Base-by-base conservation (phyloP, 1,140 invertebrate genomes). In the Andricus grossulariae region DNA sequence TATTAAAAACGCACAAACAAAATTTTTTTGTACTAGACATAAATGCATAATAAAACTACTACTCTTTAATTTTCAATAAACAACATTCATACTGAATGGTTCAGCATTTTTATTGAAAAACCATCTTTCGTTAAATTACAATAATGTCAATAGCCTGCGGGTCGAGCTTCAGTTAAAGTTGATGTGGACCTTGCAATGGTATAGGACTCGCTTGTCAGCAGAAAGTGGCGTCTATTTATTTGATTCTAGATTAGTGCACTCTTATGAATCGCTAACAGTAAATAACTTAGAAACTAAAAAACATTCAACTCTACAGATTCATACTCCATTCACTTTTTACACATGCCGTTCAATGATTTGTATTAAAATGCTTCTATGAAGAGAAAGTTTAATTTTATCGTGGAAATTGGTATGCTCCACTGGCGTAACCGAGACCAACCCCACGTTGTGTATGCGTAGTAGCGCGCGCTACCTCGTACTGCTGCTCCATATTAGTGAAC, bases 361-460 rank as follows among this genome's bases (percentile, higher is more conserved):
- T 71, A 50, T 12, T 71, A 21, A 72, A 50, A 66, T 66, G 60
- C 60, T 39, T 66, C 19, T 19, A 18, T 21, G 19, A 8, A 0
- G 50, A 45, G 19, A n/a, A 16, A 50, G 7, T 49, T 13, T 11
- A 50, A 77, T 78, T 83, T 87, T 90, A 92, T 90, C 90, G 89
- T 18, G 90, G 89, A 85, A 91, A 92, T 78, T 91, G 88, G 80
- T 90, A 92, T 13, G 89, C 87, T 21, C 90, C 86, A 6, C 91
- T 92, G 21, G 92, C 91, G 84, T 95, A 98, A 19, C 98, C 98
- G 10, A 98, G 92, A 0, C 97, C 98, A 1, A 98, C 95, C 7
- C 98, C 97, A 52, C 97, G 92, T 92, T 98, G 97, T 1, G 97
- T 98, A 89, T 99, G 98, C 0, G 98, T 99, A 13, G 97, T 96